These are phyloP conservation scores for Cantharis flavilabris DNA, from an alignment of 2,888 invertebrate genomes.

Conservation along the genomic window DNA sequence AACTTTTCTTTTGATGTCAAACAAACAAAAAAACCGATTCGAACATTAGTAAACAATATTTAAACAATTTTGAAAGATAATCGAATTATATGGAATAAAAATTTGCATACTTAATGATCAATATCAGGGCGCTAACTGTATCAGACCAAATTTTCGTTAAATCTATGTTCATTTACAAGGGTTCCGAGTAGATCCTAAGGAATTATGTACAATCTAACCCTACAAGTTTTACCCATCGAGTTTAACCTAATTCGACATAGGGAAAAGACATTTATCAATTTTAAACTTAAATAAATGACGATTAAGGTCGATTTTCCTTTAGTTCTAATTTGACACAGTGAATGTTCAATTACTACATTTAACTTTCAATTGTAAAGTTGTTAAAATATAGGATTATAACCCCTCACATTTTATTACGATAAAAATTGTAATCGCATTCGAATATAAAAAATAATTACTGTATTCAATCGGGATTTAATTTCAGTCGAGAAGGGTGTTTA, in stretches of 20 bases:
- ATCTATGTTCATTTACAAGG: conserved; percentile 40
- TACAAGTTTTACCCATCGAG: conserved; percentile 39
- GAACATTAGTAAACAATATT: not conserved
- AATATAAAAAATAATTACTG: not conserved
- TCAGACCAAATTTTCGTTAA: conserved; percentile 29
- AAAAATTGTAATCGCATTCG: not conserved
- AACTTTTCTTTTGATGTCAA: not conserved
- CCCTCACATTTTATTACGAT: conserved; percentile 25
- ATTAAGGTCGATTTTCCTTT: conserved; percentile 32
- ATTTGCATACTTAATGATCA: not conserved
- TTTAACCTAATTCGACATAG: conserved; percentile 36
- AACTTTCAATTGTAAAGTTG: conserved; percentile 45
- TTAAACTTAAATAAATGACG: conserved; percentile 35
- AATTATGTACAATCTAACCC: conserved; percentile 34
- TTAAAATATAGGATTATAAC: conserved; percentile 46
- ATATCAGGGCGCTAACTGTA: conserved; percentile 7
- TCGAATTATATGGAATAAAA: not conserved
- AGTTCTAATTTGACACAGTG: conserved; percentile 35
- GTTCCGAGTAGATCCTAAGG: conserved; percentile 35
- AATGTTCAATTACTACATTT: conserved; percentile 45
- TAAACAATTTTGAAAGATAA: not conserved
- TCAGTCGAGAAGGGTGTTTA: not conserved
- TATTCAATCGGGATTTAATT: not conserved
- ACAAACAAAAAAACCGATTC: not conserved
- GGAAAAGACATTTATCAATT: conserved; percentile 41